Evolutionary conservation across 2,888 invertebrate genomes (phyloP), one percentile per base, ranked within the genome.

Genomic region (Liposcelis brunnea): DNA sequence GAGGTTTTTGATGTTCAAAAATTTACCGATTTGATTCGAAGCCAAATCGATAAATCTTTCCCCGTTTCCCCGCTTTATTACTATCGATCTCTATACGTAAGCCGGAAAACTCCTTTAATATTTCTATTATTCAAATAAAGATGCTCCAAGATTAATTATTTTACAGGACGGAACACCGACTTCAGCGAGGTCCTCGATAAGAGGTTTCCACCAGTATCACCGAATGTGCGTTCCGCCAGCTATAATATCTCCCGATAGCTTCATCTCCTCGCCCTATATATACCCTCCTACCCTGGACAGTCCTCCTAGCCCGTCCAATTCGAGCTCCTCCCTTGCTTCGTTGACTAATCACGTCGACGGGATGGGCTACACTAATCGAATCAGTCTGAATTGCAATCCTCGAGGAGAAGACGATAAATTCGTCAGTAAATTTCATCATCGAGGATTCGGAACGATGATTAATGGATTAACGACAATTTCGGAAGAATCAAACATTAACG

Each of bases 91-190:
- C n/a, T n/a, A n/a, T n/a, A 26, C 26, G 26, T 26, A 35, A 15
- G 16, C 16, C 16, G 5, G 5, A 35, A 35, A 16, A 35, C 10
- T 15, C 35, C 14, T 5, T 7, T 35, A 6, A 35, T 7, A 15
- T 15, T 26, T 26, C 26, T 8, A 26, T n/a, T 33, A 2, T 2
- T n/a, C n/a, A 36, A 4, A 36, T 19, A 21, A 16, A 18, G 6
- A 18, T 18, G 10, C 5, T 33, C 33, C 12, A 12, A 2, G 16
- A 2, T 32, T 32, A 37, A 14, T 37, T 33, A 33, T 33, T 16
- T 3, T 35, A 6, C n/a, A 45, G 45, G 45, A 45, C 36, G 45
- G 45, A n/a, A 45, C 45, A n/a, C 36, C 45, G 15, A 34, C 45
- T n/a, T 36, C 45, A 10, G 45, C 36, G 2, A 19, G 36, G 19